These are phyloP conservation scores for Chouioia cunea DNA, from an alignment of 2,888 invertebrate genomes.

Conservation along the genomic window DNA sequence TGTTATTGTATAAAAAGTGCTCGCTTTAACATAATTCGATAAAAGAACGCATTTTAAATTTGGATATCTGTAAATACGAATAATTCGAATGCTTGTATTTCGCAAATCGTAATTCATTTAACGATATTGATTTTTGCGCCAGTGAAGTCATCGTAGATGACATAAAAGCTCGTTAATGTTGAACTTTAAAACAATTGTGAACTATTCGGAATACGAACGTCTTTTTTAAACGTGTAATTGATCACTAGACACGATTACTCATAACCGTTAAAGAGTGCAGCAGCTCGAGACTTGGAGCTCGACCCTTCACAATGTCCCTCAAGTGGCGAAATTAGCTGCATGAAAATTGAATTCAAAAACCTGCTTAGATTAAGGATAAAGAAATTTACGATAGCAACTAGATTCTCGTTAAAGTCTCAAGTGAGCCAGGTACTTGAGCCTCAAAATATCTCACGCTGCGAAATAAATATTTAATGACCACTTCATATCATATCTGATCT, in stretches of 20 bases:
- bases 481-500: conserved; percentile 1
- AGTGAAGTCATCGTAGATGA: no score
- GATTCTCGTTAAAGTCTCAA: conserved; percentile 30
- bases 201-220: not conserved
- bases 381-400: conserved; percentile 28
- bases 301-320: conserved; percentile 2
- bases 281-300: no score
- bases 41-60: no score
- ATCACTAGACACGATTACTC: not conserved
- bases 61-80: no score
- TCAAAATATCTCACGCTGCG: conserved; percentile 26
- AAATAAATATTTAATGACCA: conserved; percentile 19
- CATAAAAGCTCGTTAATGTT: no score
- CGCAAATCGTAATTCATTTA: no score
- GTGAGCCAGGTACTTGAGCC: conserved; percentile 23
- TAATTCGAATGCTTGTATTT: no score
- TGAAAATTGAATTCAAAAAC: conserved; percentile 36
- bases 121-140: no score
- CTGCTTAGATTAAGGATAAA: conserved; percentile 41
- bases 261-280: conserved; percentile 10
- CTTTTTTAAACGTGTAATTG: conserved; percentile 2
- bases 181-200: no score
- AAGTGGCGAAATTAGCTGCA: conserved; percentile 35
- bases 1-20: no score
- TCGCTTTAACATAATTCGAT: no score